Conservation (phyloP, 2,888 invertebrate species). For the Gryllus longicercus region DNA sequence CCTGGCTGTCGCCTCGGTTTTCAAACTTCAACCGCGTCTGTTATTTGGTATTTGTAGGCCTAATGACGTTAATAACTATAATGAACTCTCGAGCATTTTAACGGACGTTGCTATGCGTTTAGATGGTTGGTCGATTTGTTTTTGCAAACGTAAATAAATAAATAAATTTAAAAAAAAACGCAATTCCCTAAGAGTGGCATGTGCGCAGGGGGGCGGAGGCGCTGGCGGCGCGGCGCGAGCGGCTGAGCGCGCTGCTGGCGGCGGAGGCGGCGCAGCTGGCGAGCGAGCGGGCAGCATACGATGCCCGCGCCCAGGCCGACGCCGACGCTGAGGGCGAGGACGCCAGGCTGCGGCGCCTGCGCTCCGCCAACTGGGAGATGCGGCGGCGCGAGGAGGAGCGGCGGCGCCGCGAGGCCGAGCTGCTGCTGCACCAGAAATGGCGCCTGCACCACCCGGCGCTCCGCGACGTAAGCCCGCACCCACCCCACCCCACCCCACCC, state of each 20-base stretch:
- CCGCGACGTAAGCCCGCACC: slow-evolving; percentile 29
- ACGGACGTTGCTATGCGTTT: too few species aligned
- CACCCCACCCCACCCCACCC: too few species aligned
- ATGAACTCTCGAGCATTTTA: too few species aligned
- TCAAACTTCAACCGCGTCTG: too few species aligned
- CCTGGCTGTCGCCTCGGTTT: too few species aligned
- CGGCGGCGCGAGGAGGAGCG: slow-evolving; percentile 29
- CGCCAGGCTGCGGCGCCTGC: background rate
- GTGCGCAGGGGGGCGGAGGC: background rate
- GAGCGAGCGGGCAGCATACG: slow-evolving; percentile 20
- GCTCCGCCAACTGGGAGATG: slow-evolving; percentile 30
- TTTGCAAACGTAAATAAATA: too few species aligned
- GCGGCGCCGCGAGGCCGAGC: slow-evolving; percentile 32
- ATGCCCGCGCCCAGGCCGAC: background rate
- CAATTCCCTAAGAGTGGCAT: too few species aligned
- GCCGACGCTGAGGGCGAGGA: background rate
- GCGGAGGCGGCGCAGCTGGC: slow-evolving; percentile 24
- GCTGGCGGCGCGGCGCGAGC: background rate
- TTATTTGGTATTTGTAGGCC: too few species aligned
- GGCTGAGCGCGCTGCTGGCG: slow-evolving; percentile 26
- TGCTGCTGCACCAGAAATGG: slow-evolving; percentile 35
- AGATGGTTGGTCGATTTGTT: too few species aligned
- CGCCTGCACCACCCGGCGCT: slow-evolving; percentile 30
- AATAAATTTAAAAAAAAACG: too few species aligned
- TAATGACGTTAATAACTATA: too few species aligned